Evolutionary conservation across 2,888 invertebrate genomes (phyloP), one percentile per base, ranked within the genome.

Genomic region (Thera britannica): DNA sequence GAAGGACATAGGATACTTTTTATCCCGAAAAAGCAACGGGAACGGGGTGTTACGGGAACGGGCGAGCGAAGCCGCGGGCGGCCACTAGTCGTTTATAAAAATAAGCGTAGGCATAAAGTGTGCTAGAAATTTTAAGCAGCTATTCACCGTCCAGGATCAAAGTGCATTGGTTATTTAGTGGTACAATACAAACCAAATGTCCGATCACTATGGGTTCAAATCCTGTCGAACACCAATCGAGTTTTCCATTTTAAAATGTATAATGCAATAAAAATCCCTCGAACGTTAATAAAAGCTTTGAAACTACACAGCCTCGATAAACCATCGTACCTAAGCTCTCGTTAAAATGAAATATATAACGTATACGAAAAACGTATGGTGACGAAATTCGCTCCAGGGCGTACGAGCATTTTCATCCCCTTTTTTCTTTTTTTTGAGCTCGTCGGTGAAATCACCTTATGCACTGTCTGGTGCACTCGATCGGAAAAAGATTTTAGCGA

Each of bases 261-360:
- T 34, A 34, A 34, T 52, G 9, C 52, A 8, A 34, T 8, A 7
- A 52, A 34, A 46, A 2, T 8, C 23, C 2, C 34, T 52, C 34
- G 9, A 52, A 52, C 5, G 51, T 23, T 23, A 49, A 49, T 36
- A 36, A 11, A 55, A 52, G n/a, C 3, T 6, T 36, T n/a, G 12
- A 57, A 44, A 23, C 54, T 35, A 46, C 36, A 8, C 44, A 6
- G 41, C 1, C 35, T 49, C 49, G 44, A 55, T 55, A 55, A 35
- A 12, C 52, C 52, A 9, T 23, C n/a, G 12, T 46, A 54, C 23
- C 52, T 48, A 55, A 48, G 62, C 65, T 68, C 79, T 77, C 80
- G 82, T 79, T 78, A 79, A 83, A 83, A 82, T 82, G 80, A 81
- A 83, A 84, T 82, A 81, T 78, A 74, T 72, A 72, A 72, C 72